A percentile compares a stretch with the other conserved stretches of the same genome.
phyloP scores from a whole-genome alignment of 1,140 invertebrate genomes.

The Bicyclus anynana region DNA sequence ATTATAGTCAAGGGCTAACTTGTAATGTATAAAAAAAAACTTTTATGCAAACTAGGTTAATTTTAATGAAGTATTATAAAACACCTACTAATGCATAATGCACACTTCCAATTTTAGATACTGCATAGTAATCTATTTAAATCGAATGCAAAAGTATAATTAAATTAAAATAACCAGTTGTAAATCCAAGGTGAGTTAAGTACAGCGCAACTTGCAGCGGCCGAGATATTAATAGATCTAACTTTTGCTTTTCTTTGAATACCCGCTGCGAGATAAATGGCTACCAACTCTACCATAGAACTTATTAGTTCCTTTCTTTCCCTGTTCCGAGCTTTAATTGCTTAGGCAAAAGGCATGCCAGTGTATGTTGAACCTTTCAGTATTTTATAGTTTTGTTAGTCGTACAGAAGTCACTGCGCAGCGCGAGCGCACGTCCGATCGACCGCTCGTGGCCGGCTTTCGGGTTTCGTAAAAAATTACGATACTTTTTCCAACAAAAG shows the following conservation, averaged over 20 bases:
- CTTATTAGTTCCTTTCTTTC: slow-evolving; percentile 1
- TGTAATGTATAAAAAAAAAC: no score
- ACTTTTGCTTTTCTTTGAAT: slow-evolving; percentile 9
- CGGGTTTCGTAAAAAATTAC: slow-evolving; percentile 16
- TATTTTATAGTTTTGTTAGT: slow-evolving; percentile 40
- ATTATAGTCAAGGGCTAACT: no score
- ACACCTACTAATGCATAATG: no score
- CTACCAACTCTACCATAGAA: not conserved
- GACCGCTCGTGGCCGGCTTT: slow-evolving; percentile 4
- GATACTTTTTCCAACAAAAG: slow-evolving; percentile 12
- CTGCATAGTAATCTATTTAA: not conserved
- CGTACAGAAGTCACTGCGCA: slow-evolving; percentile 32
- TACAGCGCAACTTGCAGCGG: not conserved
- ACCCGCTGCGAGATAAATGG: not conserved
- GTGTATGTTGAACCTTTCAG: slow-evolving; percentile 15
- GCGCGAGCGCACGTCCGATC: slow-evolving; percentile 34
- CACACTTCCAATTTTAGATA: no score
- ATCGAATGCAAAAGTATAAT: not conserved
- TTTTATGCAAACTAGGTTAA: no score
- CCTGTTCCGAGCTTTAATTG: not conserved
- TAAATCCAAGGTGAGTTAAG: not conserved
- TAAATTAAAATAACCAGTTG: slow-evolving; percentile 3
- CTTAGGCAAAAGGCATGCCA: slow-evolving; percentile 2
- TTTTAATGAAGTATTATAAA: no score
- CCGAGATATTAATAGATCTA: slow-evolving; percentile 2